Conservation (phyloP, 2,888 invertebrate species). For the Cryptocheilus praepositus region DNA sequence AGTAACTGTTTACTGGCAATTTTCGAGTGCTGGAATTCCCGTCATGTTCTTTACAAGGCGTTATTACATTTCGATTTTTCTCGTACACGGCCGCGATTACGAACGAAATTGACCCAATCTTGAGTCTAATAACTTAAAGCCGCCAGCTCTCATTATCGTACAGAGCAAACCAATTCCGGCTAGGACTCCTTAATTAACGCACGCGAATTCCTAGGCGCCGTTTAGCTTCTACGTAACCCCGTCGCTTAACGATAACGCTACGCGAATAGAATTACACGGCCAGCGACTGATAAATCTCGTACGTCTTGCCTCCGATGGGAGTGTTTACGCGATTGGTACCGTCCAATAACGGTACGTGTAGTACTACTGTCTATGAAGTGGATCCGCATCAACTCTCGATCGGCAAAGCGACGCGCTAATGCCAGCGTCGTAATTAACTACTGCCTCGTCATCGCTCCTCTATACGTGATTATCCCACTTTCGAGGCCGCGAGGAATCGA, state of each 20-base stretch:
- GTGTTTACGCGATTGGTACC: conserved; percentile 1
- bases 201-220: background rate
- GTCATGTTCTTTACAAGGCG: too few relatives aligned
- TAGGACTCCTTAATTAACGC: too few relatives aligned
- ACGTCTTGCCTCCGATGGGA: background rate
- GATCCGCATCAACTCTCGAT: background rate
- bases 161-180: too few relatives aligned
- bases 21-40: too few relatives aligned
- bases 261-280: conserved; percentile 31
- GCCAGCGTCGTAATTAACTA: conserved; percentile 23
- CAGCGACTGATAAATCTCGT: conserved; percentile 31
- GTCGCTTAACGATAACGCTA: conserved; percentile 26
- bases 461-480: background rate
- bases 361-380: conserved; percentile 13
- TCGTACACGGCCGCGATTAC: too few relatives aligned
- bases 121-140: background rate
- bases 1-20: too few relatives aligned
- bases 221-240: conserved; percentile 1
- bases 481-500: conserved; percentile 17
- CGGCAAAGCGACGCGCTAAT: conserved; percentile 15
- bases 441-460: background rate
- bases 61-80: too few relatives aligned
- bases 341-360: conserved; percentile 26
- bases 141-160: too few relatives aligned
- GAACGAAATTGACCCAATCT: background rate